Evolutionary conservation across 2,888 invertebrate genomes (phyloP).

Genomic region (Callimorpha dominula): DNA sequence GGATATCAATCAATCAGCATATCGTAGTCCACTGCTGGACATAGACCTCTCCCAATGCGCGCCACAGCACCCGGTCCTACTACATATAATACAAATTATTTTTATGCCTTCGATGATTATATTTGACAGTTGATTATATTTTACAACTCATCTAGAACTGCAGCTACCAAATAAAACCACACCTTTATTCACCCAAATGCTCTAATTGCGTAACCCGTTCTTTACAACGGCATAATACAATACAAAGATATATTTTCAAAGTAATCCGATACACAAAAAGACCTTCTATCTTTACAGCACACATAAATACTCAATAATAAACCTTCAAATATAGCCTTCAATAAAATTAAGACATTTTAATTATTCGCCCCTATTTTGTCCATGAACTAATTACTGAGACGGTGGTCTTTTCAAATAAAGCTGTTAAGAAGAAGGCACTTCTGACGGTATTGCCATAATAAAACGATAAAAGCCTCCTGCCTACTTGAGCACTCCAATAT

Average conservation of each 20-base stretch:
- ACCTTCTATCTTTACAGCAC: conserved; percentile 68
- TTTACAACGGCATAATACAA: conserved; percentile 18
- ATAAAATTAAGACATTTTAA: conserved; percentile 86
- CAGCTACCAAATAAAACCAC: conserved; percentile 6
- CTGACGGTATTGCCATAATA: conserved; percentile 75
- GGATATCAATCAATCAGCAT: no score
- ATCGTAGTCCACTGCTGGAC: no score
- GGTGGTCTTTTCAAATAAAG: conserved; percentile 85
- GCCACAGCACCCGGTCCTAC: background rate
- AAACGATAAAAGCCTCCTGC: conserved; percentile 78
- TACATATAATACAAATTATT: background rate
- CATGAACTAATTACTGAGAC: conserved; percentile 63
- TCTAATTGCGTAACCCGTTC: conserved; percentile 14
- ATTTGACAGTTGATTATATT: background rate
- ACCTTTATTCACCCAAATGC: background rate
- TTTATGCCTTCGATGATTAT: background rate
- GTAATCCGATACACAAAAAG: conserved; percentile 14
- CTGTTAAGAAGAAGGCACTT: conserved; percentile 78
- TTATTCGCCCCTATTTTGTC: conserved; percentile 83
- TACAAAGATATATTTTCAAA: conserved; percentile 17
- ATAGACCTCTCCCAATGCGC: no score
- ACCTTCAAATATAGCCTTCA: conserved; percentile 64
- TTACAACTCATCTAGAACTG: conserved; percentile 1
- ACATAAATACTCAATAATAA: conserved; percentile 72
- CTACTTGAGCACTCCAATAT: conserved; percentile 75